Evolutionary conservation across 2,888 invertebrate species (phyloP), one percentile per base, ranked within the genome.

Genomic region (Cryptocheilus praepositus): DNA sequence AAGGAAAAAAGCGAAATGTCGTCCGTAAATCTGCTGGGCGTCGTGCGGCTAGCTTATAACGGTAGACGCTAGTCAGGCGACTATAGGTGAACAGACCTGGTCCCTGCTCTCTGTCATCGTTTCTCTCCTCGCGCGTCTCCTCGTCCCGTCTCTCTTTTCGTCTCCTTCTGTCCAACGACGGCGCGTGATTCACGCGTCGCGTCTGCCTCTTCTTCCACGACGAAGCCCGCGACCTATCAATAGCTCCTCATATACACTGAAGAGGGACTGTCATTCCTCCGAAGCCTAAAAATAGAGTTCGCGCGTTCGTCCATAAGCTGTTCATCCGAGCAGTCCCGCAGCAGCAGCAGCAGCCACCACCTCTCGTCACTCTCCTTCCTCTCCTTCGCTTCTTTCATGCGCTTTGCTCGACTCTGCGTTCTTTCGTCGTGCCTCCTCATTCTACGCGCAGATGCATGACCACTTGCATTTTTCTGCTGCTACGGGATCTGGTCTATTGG

Each of bases 221-320:
- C 67, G 64, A 78, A 77, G 73, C 71, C 69, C 73, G 67, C 69
- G 73, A 83, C 84, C 85, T 85, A 86, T 87, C 86, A 86, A 86
- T 86, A 86, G 86, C 83, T 80, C 72, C 81, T 85, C 84, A 78
- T 86, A 81, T 81, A 84, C 83, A 76, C 80, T 71, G 72, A 80
- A 81, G 83, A 85, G 82, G 80, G 83, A 83, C 85, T 85, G 86
- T 85, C 86, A 85, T 85, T 86, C 86, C 84, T 81, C 79, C 79
- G 78, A 77, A 77, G 70, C 77, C 85, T 86, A 86, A 85, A 85
- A 85, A 85, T 86, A 86, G 80, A 74, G 72, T 74, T 75, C 70
- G 78, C 74, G 74, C 68, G 74, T 73, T 60, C 64, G 74, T 80
- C 79, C 67, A 71, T 71, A 69, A 77, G 73, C 65, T 66, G 59